Conservation (phyloP, 2,797 vertebrate species). For the Alectoris magna region DNA sequence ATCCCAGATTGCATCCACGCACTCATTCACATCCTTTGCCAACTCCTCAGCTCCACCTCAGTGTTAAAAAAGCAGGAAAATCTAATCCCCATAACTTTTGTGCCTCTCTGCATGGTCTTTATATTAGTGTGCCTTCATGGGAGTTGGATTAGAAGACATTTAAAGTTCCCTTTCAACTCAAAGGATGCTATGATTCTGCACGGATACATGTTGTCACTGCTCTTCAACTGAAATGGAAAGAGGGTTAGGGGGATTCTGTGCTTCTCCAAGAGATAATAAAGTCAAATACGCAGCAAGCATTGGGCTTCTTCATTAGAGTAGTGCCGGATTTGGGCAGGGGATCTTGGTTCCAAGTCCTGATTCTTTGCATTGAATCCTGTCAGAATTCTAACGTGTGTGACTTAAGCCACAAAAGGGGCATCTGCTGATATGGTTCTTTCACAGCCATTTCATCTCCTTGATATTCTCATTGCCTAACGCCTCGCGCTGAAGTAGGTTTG, state of each 20-base stretch:
- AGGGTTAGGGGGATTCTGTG: background rate
- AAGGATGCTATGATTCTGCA: no score
- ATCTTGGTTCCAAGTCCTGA: background rate
- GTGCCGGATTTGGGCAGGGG: background rate
- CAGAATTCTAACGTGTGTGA: accelerated
- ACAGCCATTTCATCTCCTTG: background rate
- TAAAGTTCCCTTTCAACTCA: no score
- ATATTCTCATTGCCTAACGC: background rate
- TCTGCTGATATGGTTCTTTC: background rate
- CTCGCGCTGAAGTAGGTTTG: background rate
- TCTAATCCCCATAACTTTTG: background rate
- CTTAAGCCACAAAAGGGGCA: background rate
- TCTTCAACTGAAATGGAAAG: background rate
- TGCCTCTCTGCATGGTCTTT: background rate
- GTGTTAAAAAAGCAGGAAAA: background rate
- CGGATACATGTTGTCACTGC: accelerated
- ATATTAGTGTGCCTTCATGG: accelerated
- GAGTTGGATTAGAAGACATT: no score
- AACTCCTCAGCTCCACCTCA: slow-evolving; percentile 3
- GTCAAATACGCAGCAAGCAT: background rate
- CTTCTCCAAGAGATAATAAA: background rate
- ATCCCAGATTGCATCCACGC: background rate
- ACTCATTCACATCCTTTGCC: background rate
- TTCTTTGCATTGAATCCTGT: background rate
- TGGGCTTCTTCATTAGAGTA: background rate